These are phyloP conservation scores for Crioceris asparagi DNA, from an alignment of 2,888 invertebrate genomes.

Conservation along the genomic window DNA sequence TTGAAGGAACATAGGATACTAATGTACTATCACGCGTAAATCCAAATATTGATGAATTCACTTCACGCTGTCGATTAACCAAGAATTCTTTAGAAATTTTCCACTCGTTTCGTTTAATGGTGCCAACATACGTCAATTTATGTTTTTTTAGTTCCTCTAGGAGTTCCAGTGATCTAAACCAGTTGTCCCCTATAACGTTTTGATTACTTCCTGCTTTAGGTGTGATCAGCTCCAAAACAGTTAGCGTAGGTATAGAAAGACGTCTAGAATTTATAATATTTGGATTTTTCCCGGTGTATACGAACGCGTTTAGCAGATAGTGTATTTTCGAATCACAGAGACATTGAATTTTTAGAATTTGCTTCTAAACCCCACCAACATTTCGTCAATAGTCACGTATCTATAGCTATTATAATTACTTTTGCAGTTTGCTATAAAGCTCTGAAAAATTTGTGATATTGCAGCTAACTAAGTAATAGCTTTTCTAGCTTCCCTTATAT, in stretches of 20 bases:
- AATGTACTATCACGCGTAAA: neutral
- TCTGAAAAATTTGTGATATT: constrained; percentile 10
- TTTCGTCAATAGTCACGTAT: constrained; percentile 11
- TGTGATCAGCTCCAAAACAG: neutral
- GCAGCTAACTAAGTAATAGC: constrained; percentile 8
- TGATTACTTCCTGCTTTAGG: neutral
- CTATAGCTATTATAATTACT: constrained; percentile 8
- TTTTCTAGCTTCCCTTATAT: constrained; percentile 9
- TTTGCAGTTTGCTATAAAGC: constrained; percentile 11
- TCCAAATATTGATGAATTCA: neutral
- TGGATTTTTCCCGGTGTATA: neutral
- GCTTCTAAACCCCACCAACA: too few relatives aligned
- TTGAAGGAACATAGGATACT: neutral
- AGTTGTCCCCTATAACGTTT: neutral
- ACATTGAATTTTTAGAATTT: constrained; percentile 3
- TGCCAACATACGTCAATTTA: neutral
- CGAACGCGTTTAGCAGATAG: neutral
- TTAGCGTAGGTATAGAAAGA: neutral
- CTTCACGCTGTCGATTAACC: neutral
- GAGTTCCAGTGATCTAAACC: neutral
- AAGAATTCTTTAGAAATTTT: neutral
- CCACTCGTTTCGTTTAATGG: neutral
- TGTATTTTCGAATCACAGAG: neutral
- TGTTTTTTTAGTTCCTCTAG: neutral
- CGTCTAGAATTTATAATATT: neutral